Percentiles rank a stretch among this genome's conserved stretches.
phyloP scores from a whole-genome alignment of 92 coral and sea anemone genomes.

The Diadumene lineata region DNA sequence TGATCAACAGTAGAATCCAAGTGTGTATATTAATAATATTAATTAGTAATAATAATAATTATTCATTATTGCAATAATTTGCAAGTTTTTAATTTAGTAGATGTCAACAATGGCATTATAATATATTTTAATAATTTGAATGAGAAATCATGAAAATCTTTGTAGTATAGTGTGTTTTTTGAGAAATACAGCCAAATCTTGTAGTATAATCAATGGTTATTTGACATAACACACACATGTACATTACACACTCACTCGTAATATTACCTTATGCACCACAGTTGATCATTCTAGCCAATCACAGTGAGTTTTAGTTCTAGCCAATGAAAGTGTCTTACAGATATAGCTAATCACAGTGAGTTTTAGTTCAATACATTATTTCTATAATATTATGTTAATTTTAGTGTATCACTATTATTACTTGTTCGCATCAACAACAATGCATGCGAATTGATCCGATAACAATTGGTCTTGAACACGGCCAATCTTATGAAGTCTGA shows the following conservation, averaged over 20 bases:
- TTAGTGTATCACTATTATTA: too few species aligned
- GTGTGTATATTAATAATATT: background rate
- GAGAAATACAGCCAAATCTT: background rate
- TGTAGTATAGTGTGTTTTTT: background rate
- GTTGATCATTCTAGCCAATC: background rate
- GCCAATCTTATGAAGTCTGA: background rate
- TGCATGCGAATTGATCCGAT: too few species aligned
- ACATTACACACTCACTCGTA: background rate
- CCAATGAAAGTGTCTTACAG: conserved; percentile 1
- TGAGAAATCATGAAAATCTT: background rate
- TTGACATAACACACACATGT: background rate
- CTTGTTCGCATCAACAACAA: too few species aligned
- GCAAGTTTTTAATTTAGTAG: conserved; percentile 7
- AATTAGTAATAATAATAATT: too few species aligned
- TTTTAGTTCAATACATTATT: too few species aligned
- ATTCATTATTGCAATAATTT: background rate
- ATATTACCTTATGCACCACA: too few species aligned
- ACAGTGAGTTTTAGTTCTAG: background rate
- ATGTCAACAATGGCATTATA: background rate
- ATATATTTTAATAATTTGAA: conserved; percentile 2
- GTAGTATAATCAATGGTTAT: background rate
- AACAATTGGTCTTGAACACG: too few species aligned
- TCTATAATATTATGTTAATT: too few species aligned
- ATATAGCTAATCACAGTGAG: background rate
- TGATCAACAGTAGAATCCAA: background rate